Evolutionary conservation across 2,113 vertebrate species (phyloP).

Genomic region (Nothoprocta perdicaria): DNA sequence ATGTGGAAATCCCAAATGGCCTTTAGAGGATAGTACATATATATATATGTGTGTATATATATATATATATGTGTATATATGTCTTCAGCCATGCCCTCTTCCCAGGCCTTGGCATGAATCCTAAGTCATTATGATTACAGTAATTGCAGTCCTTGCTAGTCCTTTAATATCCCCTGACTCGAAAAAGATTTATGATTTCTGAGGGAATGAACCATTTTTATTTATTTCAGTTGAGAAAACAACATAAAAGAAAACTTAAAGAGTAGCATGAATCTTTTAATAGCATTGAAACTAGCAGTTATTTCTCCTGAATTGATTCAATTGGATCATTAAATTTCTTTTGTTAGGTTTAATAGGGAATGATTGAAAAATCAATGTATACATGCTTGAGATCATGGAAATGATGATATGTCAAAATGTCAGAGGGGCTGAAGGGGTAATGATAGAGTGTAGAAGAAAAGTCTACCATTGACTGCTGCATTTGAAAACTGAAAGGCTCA

Average conservation of each 20-base stretch:
- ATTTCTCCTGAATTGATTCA: conserved; percentile 73
- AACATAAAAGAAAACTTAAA: conserved; percentile 47
- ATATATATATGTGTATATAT: no score
- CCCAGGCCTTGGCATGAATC: neutral
- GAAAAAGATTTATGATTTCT: neutral
- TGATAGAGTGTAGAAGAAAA: conserved; percentile 70
- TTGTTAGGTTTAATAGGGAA: conserved; percentile 72
- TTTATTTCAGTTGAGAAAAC: conserved; percentile 49
- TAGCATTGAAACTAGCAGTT: conserved; percentile 62
- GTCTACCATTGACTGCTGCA: conserved; percentile 63
- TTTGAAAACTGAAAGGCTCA: conserved; percentile 68
- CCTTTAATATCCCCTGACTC: neutral
- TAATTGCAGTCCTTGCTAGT: neutral
- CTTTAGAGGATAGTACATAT: accelerated
- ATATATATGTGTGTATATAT: no score
- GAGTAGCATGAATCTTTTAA: conserved; percentile 59
- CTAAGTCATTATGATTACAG: neutral
- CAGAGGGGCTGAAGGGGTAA: conserved; percentile 74
- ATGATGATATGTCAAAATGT: conserved; percentile 79
- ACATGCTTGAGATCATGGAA: conserved; percentile 74
- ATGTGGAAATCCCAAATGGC: neutral
- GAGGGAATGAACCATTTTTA: neutral
- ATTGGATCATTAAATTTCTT: conserved; percentile 76
- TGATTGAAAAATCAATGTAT: conserved; percentile 78
- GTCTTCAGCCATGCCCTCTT: accelerated